These are phyloP conservation scores for Oxytorus armatus DNA, from an alignment of 2,888 invertebrate species.

Conservation along the genomic window DNA sequence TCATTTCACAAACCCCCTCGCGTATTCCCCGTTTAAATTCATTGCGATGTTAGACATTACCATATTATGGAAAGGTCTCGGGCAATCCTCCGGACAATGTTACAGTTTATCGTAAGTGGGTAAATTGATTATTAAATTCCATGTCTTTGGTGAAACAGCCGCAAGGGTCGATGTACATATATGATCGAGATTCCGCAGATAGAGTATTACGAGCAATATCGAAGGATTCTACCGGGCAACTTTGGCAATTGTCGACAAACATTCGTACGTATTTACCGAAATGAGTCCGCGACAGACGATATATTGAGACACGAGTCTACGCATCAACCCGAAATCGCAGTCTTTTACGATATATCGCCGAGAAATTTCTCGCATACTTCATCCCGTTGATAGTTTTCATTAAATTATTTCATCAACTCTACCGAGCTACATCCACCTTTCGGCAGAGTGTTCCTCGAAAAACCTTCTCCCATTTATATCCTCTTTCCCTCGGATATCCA, in stretches of 20 bases:
- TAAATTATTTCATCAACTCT: conserved; percentile 18
- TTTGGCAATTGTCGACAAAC: background rate
- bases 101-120: conserved; percentile 7
- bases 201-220: background rate
- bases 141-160: conserved; percentile 20
- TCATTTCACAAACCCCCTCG: background rate
- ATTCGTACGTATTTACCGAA: background rate
- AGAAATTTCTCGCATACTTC: conserved; percentile 2
- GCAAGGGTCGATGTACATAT: background rate
- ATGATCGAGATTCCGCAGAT: background rate
- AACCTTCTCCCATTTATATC: conserved; percentile 11
- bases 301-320: background rate
- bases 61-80: conserved; percentile 23
- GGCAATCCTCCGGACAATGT: background rate
- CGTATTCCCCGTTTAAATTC: conserved; percentile 5
- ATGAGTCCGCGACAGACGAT: background rate
- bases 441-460: background rate
- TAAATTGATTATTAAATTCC: conserved; percentile 62
- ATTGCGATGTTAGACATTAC: conserved; percentile 24
- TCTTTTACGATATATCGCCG: background rate
- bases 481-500: background rate
- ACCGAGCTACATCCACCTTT: background rate
- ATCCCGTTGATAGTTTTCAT: background rate
- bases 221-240: background rate
- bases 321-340: background rate